Base-by-base conservation (phyloP, 2,797 vertebrate species). In the Squalus acanthias region DNA sequence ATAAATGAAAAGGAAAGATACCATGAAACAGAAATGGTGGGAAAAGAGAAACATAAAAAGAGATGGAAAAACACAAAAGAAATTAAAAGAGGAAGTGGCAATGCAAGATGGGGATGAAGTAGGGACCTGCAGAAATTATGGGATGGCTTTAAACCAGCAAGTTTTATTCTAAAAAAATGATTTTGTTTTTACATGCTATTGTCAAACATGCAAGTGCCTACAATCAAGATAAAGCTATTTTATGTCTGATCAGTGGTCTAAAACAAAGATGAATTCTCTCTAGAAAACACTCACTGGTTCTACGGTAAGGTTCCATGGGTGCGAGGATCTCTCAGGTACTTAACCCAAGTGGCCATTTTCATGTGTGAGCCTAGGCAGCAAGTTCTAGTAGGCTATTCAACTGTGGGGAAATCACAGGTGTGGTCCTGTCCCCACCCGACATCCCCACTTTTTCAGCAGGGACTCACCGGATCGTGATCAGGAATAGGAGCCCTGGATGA, bases 51-150 rank as follows among this genome's bases (percentile, higher is more conserved):
- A 39, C 22, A 60, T 17, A 39, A 39, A 39, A 10, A 93, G 29
- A 60, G 87, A 63, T 96, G 96, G 96, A 95, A 87, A 29, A 96
- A 93, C 92, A 63, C 33, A 79, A 65, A 82, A 17, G 12, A 82
- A 79, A 79, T n/a, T 39, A 15, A n/a, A 79, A 76, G 8, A 76
- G 74, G n/a, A 88, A 57, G 50, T 24, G 24, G 57, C 1, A 63
- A 63, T 33, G 9, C 57, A 91, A 15, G 13, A 60, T 60, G 29
- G 50, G 22, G 22, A 39, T 82, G 26, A 53, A 88, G 50, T 2
- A 57, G 24, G 24, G 10, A 17, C 6, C 26, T 91, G 57, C 29
- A 60, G 26, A 91, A 60, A 60, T 91, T 29, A 91, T 91, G 53
- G 57, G 12, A 91, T 13, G 12, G 57, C 1, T 91, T n/a, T 63